A percentile compares a stretch with the other conserved stretches of the same genome.
Conservation (phyloP, 2,888 invertebrate species). For the Rhingia campestris region DNA sequence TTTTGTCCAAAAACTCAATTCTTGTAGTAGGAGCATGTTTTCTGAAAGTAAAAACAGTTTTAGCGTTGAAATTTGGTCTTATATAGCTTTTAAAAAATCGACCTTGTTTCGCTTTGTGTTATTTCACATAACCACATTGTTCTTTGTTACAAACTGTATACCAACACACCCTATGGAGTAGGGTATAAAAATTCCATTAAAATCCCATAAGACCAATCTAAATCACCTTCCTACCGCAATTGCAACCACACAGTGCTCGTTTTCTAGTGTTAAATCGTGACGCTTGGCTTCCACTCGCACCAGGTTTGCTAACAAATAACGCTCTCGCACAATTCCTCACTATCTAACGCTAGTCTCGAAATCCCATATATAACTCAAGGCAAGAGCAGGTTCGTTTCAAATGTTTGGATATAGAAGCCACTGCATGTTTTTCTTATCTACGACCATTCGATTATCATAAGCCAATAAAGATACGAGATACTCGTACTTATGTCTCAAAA, state of each 20-base stretch:
- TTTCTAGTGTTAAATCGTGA: conserved; percentile 3
- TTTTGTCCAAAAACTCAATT: too few species aligned
- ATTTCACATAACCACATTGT: too few species aligned
- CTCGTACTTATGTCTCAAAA: conserved; percentile 43
- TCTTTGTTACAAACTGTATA: too few species aligned
- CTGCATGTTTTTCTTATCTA: conserved; percentile 65
- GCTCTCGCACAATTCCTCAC: conserved; percentile 19
- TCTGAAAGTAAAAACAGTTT: too few species aligned
- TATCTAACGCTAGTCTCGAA: conserved; percentile 38
- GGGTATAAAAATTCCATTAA: too few species aligned
- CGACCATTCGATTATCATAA: conserved; percentile 69
- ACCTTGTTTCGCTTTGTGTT: too few species aligned
- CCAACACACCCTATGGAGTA: too few species aligned
- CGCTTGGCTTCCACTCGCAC: conserved; percentile 39
- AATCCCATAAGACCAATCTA: too few species aligned
- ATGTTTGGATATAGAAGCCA: conserved; percentile 72
- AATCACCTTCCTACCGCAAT: too few species aligned
- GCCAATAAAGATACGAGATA: conserved; percentile 70
- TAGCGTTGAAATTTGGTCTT: too few species aligned
- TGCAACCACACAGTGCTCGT: background rate
- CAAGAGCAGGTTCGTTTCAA: conserved; percentile 45
- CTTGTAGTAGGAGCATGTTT: too few species aligned
- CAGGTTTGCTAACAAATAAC: conserved; percentile 44
- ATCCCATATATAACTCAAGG: conserved; percentile 1
- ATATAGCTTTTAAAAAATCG: too few species aligned